phyloP scores from a whole-genome alignment of 2,113 vertebrate genomes.

The Ammodytes dubius region DNA sequence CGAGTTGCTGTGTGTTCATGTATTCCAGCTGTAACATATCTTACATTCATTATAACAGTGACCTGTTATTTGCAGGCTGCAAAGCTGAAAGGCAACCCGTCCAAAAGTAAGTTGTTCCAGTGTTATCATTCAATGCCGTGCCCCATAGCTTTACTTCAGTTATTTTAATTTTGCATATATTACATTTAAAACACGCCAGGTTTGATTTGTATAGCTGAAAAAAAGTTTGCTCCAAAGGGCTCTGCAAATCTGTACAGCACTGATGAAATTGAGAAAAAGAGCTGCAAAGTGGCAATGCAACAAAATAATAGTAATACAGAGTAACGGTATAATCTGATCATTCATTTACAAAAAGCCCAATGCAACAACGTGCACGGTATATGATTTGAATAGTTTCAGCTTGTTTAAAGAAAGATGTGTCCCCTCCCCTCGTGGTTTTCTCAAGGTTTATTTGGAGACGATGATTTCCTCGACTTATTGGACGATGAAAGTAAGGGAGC shows the following conservation, averaged over 20 bases:
- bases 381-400: not conserved
- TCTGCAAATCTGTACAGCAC: not conserved
- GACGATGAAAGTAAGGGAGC: constrained; percentile 82
- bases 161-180: not conserved
- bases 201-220: not conserved
- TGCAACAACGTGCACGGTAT: not conserved
- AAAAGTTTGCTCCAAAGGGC: not conserved
- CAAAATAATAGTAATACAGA: not conserved
- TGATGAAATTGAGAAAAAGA: not conserved
- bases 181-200: too few species aligned
- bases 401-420: not conserved
- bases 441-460: constrained; percentile 79
- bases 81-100: constrained; percentile 77
- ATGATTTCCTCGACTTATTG: constrained; percentile 85
- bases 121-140: not conserved
- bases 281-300: not conserved
- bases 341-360: not conserved
- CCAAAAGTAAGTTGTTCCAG: constrained; percentile 80
- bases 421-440: constrained; percentile 6
- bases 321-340: not conserved
- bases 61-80: constrained; percentile 74
- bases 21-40: not conserved
- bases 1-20: not conserved
- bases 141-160: too few species aligned
- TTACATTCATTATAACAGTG: constrained; percentile 17